These are phyloP conservation scores for Sminthurides aquaticus DNA, from an alignment of 2,888 invertebrate species.

Conservation along the genomic window DNA sequence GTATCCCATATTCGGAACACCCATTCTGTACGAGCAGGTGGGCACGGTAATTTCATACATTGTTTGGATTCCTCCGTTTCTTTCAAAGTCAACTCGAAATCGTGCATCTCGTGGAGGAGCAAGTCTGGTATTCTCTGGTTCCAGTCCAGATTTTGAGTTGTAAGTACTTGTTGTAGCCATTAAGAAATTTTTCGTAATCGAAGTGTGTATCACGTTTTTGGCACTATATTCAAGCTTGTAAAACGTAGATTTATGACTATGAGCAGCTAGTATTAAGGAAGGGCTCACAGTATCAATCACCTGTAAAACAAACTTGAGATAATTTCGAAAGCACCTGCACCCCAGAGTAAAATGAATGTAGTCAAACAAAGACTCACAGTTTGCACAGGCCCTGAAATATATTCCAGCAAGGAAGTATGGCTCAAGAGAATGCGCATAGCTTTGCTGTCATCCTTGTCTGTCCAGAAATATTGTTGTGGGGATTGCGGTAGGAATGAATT, in stretches of 20 bases:
- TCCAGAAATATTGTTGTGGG: neutral
- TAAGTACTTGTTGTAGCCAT: neutral
- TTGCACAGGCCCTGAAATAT: constrained; percentile 29
- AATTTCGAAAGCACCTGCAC: neutral
- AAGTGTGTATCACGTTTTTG: constrained; percentile 8
- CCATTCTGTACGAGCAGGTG: constrained; percentile 95
- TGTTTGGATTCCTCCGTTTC: constrained; percentile 43
- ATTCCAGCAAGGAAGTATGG: constrained; percentile 32
- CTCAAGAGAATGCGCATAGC: constrained; percentile 31
- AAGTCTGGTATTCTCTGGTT: neutral
- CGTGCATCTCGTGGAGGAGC: neutral
- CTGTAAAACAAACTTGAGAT: constrained; percentile 2
- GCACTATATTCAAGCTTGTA: constrained; percentile 13
- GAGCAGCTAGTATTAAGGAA: constrained; percentile 18
- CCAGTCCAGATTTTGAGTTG: neutral
- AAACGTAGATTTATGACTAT: constrained; percentile 17
- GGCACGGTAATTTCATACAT: constrained; percentile 79
- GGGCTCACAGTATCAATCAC: constrained; percentile 7
- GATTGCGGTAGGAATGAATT: constrained; percentile 1
- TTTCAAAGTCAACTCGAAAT: constrained; percentile 7
- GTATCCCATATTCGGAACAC: constrained; percentile 74
- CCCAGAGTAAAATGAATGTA: neutral
- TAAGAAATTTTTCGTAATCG: constrained; percentile 9
- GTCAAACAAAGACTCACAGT: constrained; percentile 19
- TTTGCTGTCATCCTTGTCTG: neutral